Percentiles rank a stretch among this genome's conserved stretches.
These are phyloP conservation scores for Apostichopus leukothele DNA, from an alignment of 53 echinoderm and acorn worm species.

Conservation along the genomic window DNA sequence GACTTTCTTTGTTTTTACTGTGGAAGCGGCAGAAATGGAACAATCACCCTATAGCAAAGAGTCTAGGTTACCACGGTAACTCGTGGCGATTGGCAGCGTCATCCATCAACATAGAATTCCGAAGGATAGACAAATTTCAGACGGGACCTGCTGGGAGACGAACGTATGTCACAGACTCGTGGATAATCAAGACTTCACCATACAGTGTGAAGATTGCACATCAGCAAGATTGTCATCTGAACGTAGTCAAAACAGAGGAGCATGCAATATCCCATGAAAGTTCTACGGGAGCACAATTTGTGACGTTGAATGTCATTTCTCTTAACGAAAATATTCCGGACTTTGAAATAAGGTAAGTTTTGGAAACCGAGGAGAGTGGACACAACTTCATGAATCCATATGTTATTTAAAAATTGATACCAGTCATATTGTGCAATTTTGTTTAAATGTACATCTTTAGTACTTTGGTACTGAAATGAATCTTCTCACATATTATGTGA, in stretches of 20 bases:
- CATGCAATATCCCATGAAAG: slow-evolving; percentile 85
- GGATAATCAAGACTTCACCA: slow-evolving; percentile 83
- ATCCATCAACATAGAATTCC: slow-evolving; percentile 76
- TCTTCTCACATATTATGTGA: no score
- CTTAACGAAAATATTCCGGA: slow-evolving; percentile 72
- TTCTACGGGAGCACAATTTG: slow-evolving; percentile 72
- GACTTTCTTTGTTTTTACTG: slow-evolving; percentile 44
- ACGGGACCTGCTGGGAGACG: slow-evolving; percentile 78
- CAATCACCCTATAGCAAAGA: slow-evolving; percentile 75
- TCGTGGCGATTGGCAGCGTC: slow-evolving; percentile 82
- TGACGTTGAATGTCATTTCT: slow-evolving; percentile 74
- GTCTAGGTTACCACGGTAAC: slow-evolving; percentile 66
- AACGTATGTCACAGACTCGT: slow-evolving; percentile 90
- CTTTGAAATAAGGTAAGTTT: slow-evolving; percentile 74
- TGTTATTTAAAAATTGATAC: no score
- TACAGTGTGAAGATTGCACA: slow-evolving; percentile 75
- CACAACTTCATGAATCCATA: no score
- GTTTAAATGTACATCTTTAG: no score
- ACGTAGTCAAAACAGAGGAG: slow-evolving; percentile 71
- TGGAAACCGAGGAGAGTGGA: neutral
- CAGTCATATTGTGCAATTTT: no score
- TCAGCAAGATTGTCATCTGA: slow-evolving; percentile 86
- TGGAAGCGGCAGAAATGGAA: slow-evolving; percentile 75
- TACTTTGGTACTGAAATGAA: no score
- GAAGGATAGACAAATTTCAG: slow-evolving; percentile 88